Evolutionary conservation across 2,113 vertebrate genomes (phyloP).

Genomic region (Strix uralensis): DNA sequence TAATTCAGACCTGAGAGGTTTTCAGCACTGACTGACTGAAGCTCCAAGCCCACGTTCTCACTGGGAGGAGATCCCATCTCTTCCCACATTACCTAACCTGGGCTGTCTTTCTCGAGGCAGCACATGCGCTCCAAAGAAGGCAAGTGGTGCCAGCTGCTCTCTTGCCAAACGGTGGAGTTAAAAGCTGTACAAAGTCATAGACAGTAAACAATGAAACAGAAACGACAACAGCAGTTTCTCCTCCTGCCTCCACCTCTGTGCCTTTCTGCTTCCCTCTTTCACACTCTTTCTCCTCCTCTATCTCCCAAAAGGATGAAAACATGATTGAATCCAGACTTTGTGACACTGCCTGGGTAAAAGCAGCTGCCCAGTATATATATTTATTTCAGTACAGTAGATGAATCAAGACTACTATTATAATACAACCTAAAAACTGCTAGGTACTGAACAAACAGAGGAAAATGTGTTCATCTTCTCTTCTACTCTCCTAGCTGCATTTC

Average conservation of each 20-base stretch:
- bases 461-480: neutral
- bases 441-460: neutral
- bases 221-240: slow-evolving; percentile 25
- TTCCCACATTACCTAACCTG: neutral
- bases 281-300: neutral
- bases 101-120: slow-evolving; percentile 14
- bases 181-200: slow-evolving; percentile 57
- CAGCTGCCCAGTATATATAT: neutral
- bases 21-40: neutral
- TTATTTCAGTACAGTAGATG: neutral
- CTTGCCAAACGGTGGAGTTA: slow-evolving; percentile 58
- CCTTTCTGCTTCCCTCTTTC: neutral
- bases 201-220: slow-evolving; percentile 54
- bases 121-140: neutral
- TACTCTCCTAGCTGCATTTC: neutral
- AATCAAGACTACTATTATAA: neutral
- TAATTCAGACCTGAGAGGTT: neutral
- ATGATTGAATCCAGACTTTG: neutral
- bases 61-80: neutral
- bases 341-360: slow-evolving; percentile 23
- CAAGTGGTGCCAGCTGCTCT: slow-evolving; percentile 43
- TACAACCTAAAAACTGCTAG: neutral
- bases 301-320: slow-evolving; percentile 5
- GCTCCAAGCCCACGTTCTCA: neutral
- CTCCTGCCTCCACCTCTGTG: slow-evolving; percentile 15